Conservation (phyloP, 2,888 invertebrate species). For the Blastobasis adustella region DNA sequence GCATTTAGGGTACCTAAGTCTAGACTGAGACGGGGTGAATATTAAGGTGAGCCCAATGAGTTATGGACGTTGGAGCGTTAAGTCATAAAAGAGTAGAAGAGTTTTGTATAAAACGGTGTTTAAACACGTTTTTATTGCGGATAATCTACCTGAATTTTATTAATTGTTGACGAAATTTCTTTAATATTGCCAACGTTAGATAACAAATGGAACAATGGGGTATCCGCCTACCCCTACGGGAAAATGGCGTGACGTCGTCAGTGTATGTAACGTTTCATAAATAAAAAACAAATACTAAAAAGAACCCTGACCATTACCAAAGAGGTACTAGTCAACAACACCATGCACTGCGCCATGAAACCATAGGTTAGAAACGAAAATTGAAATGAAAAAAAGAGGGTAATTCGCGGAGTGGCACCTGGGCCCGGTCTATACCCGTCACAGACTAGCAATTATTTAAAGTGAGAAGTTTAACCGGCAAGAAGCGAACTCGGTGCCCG, state of each 20-base stretch:
- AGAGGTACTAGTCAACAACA: no score
- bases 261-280: no score
- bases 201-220: no score
- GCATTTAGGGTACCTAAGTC: conserved; percentile 18
- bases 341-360: no score
- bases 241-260: no score
- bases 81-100: conserved; percentile 7
- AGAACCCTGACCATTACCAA: no score
- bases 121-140: background rate
- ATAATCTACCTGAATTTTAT: no score
- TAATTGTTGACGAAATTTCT: no score
- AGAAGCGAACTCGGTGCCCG: conserved; percentile 21
- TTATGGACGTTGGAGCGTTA: conserved; percentile 9
- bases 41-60: conserved; percentile 15
- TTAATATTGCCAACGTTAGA: no score
- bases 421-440: conserved; percentile 10
- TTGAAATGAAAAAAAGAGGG: background rate
- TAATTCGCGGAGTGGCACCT: conserved; percentile 13
- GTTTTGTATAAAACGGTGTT: background rate
- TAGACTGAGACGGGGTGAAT: conserved; percentile 17
- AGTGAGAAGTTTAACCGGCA: conserved; percentile 43
- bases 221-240: no score
- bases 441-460: conserved; percentile 39
- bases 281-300: no score
- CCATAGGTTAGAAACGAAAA: no score